Base-by-base conservation (phyloP, 2,888 invertebrate species). In the Cyrtodaria siliqua region DNA sequence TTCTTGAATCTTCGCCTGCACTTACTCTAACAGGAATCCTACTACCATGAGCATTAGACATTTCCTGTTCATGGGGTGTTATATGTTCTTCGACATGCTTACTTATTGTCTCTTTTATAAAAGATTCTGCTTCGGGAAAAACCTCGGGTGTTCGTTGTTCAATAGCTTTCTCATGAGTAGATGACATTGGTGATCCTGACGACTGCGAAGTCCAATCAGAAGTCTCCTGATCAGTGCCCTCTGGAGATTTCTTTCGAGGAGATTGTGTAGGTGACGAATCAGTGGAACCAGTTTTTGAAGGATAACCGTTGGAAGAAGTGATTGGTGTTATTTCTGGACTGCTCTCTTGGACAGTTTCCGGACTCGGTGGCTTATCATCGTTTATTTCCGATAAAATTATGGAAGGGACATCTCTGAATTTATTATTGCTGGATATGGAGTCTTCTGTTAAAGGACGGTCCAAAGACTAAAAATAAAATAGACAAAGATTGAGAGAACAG, bases 101-200 rank as follows among this genome's bases (percentile, higher is more conserved):
- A 60, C 82, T 86, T 53, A 87, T 87, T 6, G 86, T 87, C 57
- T 86, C 79, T 49, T 80, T 75, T 52, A 86, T 64, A 33, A 86
- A 63, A 62, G 57, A 77, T 50, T 87, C 84, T 2, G 79, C 78
- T 49, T 79, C 82, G 12, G 70, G 67, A 14, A 59, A 29, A 23
- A 72, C 62, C 20, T 73, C 68, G 2, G 72, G 70, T 33, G 50
- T 47, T 60, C 68, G 69, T 26, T 42, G 68, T 50, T 69, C 80
- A 49, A 40, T 50, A 26, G 52, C 53, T 66, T 69, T 78, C 49
- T 78, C 78, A 66, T 75, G 64, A 27, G 61, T 44, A 29, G 78
- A 78, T 53, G 77, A 78, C 52, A 81, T 61, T n/a, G 81, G 78
- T 12, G 78, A 78, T 44, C 75, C 78, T 16, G 81, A 81, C 8